Conservation (phyloP, 2,888 invertebrate species). For the Polymixis flavicincta region DNA sequence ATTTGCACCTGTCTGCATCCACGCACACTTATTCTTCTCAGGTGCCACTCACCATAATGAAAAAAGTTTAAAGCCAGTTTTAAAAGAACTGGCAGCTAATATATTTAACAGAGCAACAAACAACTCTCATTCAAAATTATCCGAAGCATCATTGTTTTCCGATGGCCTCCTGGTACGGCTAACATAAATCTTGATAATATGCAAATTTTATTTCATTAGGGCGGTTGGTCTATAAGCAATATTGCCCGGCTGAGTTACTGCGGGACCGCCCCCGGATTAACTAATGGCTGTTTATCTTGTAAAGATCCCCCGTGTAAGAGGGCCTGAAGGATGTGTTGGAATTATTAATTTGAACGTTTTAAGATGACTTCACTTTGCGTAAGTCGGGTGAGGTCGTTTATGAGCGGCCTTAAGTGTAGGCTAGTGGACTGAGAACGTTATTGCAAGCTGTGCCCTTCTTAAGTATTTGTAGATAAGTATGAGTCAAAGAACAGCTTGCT, state of each 20-base stretch:
- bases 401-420: conserved; percentile 21
- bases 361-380: conserved; percentile 62
- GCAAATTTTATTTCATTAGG: conserved; percentile 91
- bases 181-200: conserved; percentile 89
- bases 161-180: conserved; percentile 75
- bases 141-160: conserved; percentile 84
- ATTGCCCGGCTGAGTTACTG: conserved; percentile 86
- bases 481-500: background rate
- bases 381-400: conserved; percentile 36
- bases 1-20: conserved; percentile 34
- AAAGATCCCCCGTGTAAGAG: conserved; percentile 80
- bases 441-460: conserved; percentile 34
- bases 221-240: conserved; percentile 88
- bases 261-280: conserved; percentile 87
- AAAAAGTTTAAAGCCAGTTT: conserved; percentile 55
- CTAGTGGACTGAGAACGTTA: conserved; percentile 33
- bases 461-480: conserved; percentile 12
- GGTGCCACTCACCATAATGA: conserved; percentile 51
- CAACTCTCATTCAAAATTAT: conserved; percentile 74
- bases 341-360: conserved; percentile 80
- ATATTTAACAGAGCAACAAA: conserved; percentile 59
- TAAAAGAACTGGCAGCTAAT: conserved; percentile 59
- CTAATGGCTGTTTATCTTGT: conserved; percentile 90
- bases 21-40: conserved; percentile 21
- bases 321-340: conserved; percentile 78